These are phyloP conservation scores for Chydorus sphaericus DNA, from an alignment of 2,888 invertebrate species.

Conservation along the genomic window DNA sequence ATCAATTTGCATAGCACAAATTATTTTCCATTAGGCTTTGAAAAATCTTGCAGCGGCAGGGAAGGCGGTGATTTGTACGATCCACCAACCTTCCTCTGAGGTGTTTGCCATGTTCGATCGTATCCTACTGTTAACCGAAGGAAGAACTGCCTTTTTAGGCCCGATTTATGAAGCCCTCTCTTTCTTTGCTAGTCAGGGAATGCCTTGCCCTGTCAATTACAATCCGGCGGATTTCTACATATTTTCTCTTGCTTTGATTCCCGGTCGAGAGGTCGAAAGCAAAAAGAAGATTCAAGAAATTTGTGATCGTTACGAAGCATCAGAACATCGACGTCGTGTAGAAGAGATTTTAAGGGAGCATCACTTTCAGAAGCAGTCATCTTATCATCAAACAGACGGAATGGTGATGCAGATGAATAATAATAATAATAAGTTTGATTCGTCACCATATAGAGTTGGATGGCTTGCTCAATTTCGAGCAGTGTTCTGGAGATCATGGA, in stretches of 20 bases:
- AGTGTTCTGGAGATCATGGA: constrained; percentile 79
- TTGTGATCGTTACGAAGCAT: constrained; percentile 34
- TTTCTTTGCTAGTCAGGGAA: constrained; percentile 24
- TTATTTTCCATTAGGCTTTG: constrained; percentile 11
- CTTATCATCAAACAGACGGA: no score
- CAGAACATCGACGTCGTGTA: constrained; percentile 20
- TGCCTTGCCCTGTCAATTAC: constrained; percentile 30
- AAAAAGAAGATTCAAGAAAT: constrained; percentile 8
- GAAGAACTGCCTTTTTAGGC: constrained; percentile 32
- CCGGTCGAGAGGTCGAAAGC: constrained; percentile 28
- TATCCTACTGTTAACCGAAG: constrained; percentile 30
- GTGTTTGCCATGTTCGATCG: constrained; percentile 32
- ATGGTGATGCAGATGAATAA: no score
- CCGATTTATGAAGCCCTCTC: constrained; percentile 24
- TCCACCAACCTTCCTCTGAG: constrained; percentile 34
- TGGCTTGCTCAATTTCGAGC: constrained; percentile 80
- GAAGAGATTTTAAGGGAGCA: no score
- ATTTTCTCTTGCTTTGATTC: constrained; percentile 31
- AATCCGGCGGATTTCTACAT: constrained; percentile 36
- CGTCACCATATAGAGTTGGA: constrained; percentile 58
- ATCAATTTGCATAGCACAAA: no score
- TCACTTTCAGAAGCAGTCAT: constrained; percentile 1
- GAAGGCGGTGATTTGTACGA: constrained; percentile 33
- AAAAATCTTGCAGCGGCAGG: constrained; percentile 26
- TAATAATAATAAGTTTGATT: no score